Percentiles rank a stretch among this genome's conserved stretches.
Conservation (phyloP, 2,888 invertebrate species). For the Synanthedon myopaeformis region DNA sequence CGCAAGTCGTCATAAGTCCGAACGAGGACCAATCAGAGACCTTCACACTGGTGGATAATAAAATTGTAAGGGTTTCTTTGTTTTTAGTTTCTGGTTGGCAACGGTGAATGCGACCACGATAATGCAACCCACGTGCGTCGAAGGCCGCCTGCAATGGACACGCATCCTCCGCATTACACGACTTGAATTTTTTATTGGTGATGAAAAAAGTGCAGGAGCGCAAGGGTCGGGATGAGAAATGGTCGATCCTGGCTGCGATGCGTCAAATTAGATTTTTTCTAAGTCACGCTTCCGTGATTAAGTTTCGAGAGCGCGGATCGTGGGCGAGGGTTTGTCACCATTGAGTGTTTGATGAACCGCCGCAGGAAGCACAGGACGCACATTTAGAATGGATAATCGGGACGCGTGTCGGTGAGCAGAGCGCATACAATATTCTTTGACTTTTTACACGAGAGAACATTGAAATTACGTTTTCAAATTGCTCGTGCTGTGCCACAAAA, state of each 20-base stretch:
- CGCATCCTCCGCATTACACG: constrained; percentile 36
- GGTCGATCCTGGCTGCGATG: constrained; percentile 22
- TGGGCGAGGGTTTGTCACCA: constrained; percentile 22
- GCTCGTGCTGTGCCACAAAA: background rate
- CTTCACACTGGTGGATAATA: no score
- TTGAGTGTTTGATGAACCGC: constrained; percentile 30
- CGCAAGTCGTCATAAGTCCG: background rate
- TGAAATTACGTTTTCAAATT: constrained; percentile 11
- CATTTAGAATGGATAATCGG: constrained; percentile 29
- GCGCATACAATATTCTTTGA: background rate
- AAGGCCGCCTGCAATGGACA: constrained; percentile 35
- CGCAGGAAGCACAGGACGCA: constrained; percentile 24
- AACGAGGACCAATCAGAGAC: background rate
- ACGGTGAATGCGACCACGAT: background rate
- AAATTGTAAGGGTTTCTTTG: no score
- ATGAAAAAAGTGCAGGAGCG: constrained; percentile 28
- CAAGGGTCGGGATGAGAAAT: constrained; percentile 21
- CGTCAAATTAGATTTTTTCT: constrained; percentile 43
- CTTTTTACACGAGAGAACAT: constrained; percentile 13
- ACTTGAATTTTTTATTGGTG: constrained; percentile 38
- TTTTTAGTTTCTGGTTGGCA: background rate
- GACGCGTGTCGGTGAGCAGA: constrained; percentile 17
- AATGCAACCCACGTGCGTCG: constrained; percentile 46
- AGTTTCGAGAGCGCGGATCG: constrained; percentile 12
- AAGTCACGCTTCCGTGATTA: constrained; percentile 17